Evolutionary conservation across 2,113 vertebrate genomes (phyloP).

Genomic region (Astatoreochromis straeleni): DNA sequence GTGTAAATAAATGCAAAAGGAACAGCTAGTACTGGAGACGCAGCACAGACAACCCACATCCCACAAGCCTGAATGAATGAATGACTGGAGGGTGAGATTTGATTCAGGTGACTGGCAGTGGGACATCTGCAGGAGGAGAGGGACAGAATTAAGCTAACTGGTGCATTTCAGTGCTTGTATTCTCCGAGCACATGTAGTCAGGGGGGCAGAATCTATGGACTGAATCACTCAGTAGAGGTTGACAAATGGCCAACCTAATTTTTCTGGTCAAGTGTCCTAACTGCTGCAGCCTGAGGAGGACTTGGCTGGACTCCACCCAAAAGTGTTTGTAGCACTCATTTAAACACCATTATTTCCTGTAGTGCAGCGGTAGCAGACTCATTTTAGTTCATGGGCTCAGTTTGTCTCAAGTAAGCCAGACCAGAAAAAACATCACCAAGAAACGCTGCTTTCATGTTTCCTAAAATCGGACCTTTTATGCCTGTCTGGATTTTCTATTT

Average conservation of each 20-base stretch:
- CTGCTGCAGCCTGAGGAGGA: not conserved
- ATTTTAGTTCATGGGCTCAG: not conserved
- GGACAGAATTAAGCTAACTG: constrained; percentile 35
- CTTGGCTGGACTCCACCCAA: not conserved
- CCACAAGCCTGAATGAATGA: constrained; percentile 31
- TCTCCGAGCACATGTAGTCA: not conserved
- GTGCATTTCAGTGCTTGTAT: constrained; percentile 19
- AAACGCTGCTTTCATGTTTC: not conserved
- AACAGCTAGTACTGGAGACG: constrained; percentile 49
- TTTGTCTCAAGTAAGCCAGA: not conserved
- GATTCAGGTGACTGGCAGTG: constrained; percentile 53
- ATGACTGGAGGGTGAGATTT: constrained; percentile 58
- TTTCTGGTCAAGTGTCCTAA: not conserved
- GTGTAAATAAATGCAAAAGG: constrained; percentile 57
- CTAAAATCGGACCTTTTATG: not conserved
- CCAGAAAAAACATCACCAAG: not conserved
- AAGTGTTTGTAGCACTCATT: not conserved
- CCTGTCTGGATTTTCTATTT: not conserved
- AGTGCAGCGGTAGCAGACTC: not conserved
- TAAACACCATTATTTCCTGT: not conserved
- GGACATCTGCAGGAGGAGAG: constrained; percentile 36
- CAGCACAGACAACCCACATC: constrained; percentile 34
- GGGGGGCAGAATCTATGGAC: not conserved
- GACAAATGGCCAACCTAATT: not conserved
- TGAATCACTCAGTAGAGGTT: not conserved